These are phyloP conservation scores for Exaiptasia diaphana DNA, from an alignment of 64 coral and sea anemone genomes.

Conservation along the genomic window DNA sequence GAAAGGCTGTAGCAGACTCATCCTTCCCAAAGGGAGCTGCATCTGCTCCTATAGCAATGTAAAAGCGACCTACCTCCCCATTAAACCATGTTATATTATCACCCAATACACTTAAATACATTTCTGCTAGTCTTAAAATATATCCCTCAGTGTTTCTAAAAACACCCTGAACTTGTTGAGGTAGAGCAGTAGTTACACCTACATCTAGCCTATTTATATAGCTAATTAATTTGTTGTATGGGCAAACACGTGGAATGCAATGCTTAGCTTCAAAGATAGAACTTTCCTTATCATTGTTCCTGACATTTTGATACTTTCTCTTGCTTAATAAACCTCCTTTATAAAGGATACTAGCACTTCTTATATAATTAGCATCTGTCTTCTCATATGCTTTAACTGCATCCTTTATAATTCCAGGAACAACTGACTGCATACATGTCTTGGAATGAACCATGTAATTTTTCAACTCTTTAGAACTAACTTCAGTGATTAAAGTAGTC, in stretches of 20 bases:
- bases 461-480: constrained; percentile 19
- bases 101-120: neutral
- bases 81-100: constrained; percentile 17
- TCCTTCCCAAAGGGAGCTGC: constrained; percentile 71
- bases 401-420: constrained; percentile 33
- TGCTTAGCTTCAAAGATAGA: neutral
- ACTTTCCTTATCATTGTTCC: constrained; percentile 37
- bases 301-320: constrained; percentile 42
- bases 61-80: constrained; percentile 1
- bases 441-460: constrained; percentile 38
- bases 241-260: constrained; percentile 9
- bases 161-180: constrained; percentile 33
- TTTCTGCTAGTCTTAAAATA: constrained; percentile 24
- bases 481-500: constrained; percentile 47
- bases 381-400: constrained; percentile 49
- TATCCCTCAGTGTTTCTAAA: constrained; percentile 58
- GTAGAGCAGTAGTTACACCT: constrained; percentile 13
- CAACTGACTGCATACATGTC: constrained; percentile 44
- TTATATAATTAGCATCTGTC: constrained; percentile 21
- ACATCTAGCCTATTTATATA: constrained; percentile 29
- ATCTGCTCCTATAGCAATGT: constrained; percentile 48
- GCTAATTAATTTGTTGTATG: constrained; percentile 57
- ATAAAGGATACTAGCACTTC: constrained; percentile 34
- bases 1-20: constrained; percentile 55
- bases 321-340: constrained; percentile 54